Conservation (phyloP, 1,140 invertebrate genomes). For the Palaemon carinicauda region DNA sequence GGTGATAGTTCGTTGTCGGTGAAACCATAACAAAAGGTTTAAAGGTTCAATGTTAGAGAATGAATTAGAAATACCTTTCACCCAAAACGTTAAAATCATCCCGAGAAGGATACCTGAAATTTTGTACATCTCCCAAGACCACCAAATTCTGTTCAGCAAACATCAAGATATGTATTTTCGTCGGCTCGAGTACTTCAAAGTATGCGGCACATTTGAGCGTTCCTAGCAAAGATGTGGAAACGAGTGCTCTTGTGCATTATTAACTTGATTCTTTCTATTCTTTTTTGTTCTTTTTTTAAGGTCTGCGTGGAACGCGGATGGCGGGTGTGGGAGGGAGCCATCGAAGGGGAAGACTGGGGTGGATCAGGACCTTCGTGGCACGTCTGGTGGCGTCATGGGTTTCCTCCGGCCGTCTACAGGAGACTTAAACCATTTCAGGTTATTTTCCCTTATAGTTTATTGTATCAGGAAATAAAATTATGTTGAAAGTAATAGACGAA, state of each 20-base stretch:
- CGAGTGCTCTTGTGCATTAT: background rate
- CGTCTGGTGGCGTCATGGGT: conserved; percentile 82
- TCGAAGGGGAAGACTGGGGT: conserved; percentile 67
- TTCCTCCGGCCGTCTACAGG: conserved; percentile 75
- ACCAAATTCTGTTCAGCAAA: too few relatives aligned
- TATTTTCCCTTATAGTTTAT: background rate
- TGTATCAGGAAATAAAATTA: background rate
- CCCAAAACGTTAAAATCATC: too few relatives aligned
- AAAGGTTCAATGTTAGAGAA: too few relatives aligned
- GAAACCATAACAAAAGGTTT: too few relatives aligned
- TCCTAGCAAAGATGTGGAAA: too few relatives aligned
- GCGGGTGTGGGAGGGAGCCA: conserved; percentile 74
- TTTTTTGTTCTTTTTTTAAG: conserved; percentile 64
- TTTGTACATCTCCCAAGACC: too few relatives aligned
- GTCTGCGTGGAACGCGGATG: conserved; percentile 83
- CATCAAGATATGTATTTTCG: too few relatives aligned
- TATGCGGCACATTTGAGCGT: too few relatives aligned
- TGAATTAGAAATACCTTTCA: too few relatives aligned
- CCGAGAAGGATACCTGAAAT: too few relatives aligned
- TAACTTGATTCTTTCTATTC: background rate
- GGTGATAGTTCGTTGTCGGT: too few relatives aligned
- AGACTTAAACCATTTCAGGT: conserved; percentile 77
- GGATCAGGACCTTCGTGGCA: conserved; percentile 73
- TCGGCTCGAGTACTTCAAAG: too few relatives aligned
- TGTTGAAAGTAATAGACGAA: background rate